Conservation (phyloP, 2,888 invertebrate genomes). For the Ichneumoninae sp. region DNA sequence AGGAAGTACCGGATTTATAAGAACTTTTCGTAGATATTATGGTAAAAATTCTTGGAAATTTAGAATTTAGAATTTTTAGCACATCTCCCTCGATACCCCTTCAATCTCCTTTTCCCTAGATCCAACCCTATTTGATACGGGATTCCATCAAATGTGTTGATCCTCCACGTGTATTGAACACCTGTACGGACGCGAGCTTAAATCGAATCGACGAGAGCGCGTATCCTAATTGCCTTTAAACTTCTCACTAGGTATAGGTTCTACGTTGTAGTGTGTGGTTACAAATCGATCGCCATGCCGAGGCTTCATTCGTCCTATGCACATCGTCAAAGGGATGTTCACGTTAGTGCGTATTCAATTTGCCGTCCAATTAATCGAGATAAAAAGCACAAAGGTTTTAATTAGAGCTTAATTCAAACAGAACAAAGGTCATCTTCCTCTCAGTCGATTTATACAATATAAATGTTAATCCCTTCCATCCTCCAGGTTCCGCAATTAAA, state of each 20-base stretch:
- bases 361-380: too few relatives aligned
- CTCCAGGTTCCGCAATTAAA: background rate
- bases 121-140: background rate
- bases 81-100: background rate
- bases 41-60: too few relatives aligned
- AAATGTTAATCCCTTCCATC: background rate
- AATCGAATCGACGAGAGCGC: constrained; percentile 20
- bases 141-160: constrained; percentile 17
- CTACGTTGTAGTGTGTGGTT: background rate
- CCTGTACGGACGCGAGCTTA: background rate
- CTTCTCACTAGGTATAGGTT: background rate
- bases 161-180: background rate
- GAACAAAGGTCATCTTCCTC: background rate
- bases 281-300: too few relatives aligned
- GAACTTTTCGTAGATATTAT: too few relatives aligned
- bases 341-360: background rate
- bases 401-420: background rate
- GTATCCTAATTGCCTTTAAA: constrained; percentile 33
- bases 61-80: too few relatives aligned
- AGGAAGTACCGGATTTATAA: too few relatives aligned
- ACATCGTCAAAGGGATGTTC: background rate
- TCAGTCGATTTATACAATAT: background rate
- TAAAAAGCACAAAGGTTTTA: background rate
- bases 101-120: too few relatives aligned
- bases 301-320: too few relatives aligned